These are phyloP conservation scores for Sebastes diploproa DNA, from an alignment of 2,797 vertebrate genomes.

Conservation along the genomic window DNA sequence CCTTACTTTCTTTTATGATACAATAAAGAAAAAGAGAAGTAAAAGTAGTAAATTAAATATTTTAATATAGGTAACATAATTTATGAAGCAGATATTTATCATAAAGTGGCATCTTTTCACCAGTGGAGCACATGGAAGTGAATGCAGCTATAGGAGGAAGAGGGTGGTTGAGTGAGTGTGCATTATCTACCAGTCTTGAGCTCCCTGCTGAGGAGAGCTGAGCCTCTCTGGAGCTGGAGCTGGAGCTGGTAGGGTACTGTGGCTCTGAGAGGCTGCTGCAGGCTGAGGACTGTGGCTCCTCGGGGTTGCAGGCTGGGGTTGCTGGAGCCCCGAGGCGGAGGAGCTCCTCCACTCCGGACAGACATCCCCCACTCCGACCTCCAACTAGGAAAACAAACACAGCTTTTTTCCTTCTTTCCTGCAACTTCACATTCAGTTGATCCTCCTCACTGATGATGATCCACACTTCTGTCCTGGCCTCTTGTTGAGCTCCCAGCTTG, in stretches of 20 bases:
- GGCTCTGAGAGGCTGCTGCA: slow-evolving; percentile 90
- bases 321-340: slow-evolving; percentile 77
- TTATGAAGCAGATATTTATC: neutral
- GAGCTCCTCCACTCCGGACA: slow-evolving; percentile 73
- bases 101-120: neutral
- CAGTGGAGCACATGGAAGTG: slow-evolving; percentile 31
- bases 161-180: neutral
- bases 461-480: slow-evolving; percentile 33
- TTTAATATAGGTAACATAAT: neutral
- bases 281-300: slow-evolving; percentile 86
- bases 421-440: slow-evolving; percentile 37
- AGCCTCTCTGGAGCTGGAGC: slow-evolving; percentile 40
- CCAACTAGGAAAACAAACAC: slow-evolving; percentile 24
- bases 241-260: slow-evolving; percentile 87
- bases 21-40: neutral
- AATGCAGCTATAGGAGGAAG: neutral
- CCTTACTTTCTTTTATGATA: neutral
- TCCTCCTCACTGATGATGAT: neutral
- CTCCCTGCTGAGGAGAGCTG: slow-evolving; percentile 79
- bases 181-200: slow-evolving; percentile 79
- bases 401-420: neutral
- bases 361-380: slow-evolving; percentile 76
- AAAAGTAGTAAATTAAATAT: neutral
- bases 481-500: slow-evolving; percentile 46
- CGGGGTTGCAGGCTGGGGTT: slow-evolving; percentile 74